A percentile compares a stretch with the other conserved stretches of the same genome.
These are phyloP conservation scores for Phania funesta DNA, from an alignment of 2,888 invertebrate species.

Conservation along the genomic window DNA sequence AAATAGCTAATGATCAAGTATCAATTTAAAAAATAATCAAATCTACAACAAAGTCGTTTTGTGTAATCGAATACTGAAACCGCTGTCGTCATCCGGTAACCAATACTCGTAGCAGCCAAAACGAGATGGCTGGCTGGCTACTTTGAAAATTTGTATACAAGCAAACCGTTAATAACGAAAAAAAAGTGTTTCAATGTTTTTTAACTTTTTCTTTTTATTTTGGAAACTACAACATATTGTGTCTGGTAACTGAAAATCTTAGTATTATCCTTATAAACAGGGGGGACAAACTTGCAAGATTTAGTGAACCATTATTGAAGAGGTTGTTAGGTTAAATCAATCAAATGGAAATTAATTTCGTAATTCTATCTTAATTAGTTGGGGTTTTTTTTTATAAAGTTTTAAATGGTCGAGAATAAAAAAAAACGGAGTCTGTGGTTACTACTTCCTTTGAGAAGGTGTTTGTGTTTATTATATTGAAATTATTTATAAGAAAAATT, in stretches of 20 bases:
- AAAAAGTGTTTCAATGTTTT: neutral
- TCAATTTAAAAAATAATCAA: slow-evolving; percentile 10
- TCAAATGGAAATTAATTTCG: slow-evolving; percentile 55
- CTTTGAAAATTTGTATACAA: neutral
- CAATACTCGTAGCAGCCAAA: slow-evolving; percentile 26
- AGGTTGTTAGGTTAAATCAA: slow-evolving; percentile 58
- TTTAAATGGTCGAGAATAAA: neutral
- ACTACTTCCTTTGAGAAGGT: slow-evolving; percentile 51
- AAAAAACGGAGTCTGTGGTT: slow-evolving; percentile 57
- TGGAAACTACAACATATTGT: slow-evolving; percentile 61
- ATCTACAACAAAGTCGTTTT: slow-evolving; percentile 19
- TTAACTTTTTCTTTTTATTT: neutral
- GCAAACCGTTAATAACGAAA: neutral
- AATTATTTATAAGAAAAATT: neutral
- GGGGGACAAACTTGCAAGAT: slow-evolving; percentile 41
- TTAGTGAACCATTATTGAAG: slow-evolving; percentile 45
- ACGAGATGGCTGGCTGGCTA: slow-evolving; percentile 5
- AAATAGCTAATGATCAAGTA: slow-evolving; percentile 26
- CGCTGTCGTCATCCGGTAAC: slow-evolving; percentile 69
- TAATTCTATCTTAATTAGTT: slow-evolving; percentile 57
- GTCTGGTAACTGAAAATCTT: slow-evolving; percentile 41
- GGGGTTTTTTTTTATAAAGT: slow-evolving; percentile 1
- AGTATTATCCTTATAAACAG: slow-evolving; percentile 12
- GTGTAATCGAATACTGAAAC: slow-evolving; percentile 69
- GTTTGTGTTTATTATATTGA: neutral